Conservation (phyloP, 2,888 invertebrate genomes). For the Euspilapteryx auroguttella region DNA sequence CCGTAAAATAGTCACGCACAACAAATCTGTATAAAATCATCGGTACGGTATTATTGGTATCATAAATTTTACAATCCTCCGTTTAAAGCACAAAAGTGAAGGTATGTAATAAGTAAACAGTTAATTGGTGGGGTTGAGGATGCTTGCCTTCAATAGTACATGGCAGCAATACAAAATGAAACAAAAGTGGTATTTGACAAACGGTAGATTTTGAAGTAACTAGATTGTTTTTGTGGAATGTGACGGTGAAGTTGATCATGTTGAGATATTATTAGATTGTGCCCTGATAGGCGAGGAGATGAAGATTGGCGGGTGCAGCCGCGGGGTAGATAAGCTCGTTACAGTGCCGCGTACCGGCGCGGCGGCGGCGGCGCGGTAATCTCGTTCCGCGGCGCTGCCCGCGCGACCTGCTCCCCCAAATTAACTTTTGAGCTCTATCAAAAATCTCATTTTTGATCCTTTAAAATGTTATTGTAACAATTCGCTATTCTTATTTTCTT, state of each 20-base stretch:
- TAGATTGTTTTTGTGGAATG: no score
- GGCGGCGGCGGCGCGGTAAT: conserved; percentile 32
- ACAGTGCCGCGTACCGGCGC: conserved; percentile 4
- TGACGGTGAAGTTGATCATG: conserved; percentile 6
- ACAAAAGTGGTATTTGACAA: no score
- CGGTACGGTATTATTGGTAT: no score
- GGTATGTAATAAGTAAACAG: no score
- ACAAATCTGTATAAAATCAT: no score
- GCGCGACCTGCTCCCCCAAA: conserved; percentile 38
- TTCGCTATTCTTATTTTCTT: conserved; percentile 19
- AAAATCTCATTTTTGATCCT: conserved; percentile 41
- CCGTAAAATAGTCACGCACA: no score
- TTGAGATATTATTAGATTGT: conserved; percentile 35
- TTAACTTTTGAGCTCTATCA: conserved; percentile 46
- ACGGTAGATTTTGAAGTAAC: no score
- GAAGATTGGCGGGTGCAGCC: conserved; percentile 29
- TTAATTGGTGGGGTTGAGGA: no score
- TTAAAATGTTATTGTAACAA: conserved; percentile 31
- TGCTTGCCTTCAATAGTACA: no score
- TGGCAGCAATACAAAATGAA: no score
- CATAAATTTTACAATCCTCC: no score
- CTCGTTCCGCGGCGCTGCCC: conserved; percentile 44
- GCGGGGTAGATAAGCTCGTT: conserved; percentile 60
- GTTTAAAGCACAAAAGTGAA: no score
- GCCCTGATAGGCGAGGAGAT: conserved; percentile 36